These are phyloP conservation scores for Epinotia nisella DNA, from an alignment of 2,888 invertebrate species.

Conservation along the genomic window DNA sequence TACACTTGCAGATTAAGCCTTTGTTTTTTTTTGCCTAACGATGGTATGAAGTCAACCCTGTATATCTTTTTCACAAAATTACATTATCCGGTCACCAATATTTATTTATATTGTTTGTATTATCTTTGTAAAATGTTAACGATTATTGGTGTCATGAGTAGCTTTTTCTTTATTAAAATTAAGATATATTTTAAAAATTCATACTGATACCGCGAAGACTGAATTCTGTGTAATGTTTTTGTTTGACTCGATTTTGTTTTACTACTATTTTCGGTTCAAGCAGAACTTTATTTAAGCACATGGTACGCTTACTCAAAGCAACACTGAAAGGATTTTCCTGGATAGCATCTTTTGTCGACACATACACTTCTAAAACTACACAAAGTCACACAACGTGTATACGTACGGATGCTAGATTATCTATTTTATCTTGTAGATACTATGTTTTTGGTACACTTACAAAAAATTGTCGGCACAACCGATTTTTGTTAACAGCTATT, in stretches of 20 bases:
- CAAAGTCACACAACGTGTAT: slow-evolving; percentile 67
- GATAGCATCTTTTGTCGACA: slow-evolving; percentile 43
- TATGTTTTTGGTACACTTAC: slow-evolving; percentile 48
- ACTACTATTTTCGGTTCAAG: not conserved
- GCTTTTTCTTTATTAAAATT: no score
- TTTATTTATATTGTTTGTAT: no score
- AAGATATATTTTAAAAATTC: no score
- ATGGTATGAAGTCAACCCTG: no score
- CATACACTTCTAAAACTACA: slow-evolving; percentile 59
- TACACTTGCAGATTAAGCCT: no score
- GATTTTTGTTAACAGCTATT: slow-evolving; percentile 55
- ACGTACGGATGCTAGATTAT: slow-evolving; percentile 56
- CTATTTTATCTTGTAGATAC: slow-evolving; percentile 36
- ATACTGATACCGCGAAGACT: no score
- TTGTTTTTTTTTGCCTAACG: no score
- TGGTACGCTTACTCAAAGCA: not conserved
- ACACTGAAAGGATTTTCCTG: slow-evolving; percentile 15
- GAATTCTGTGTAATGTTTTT: no score
- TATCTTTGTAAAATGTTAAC: no score
- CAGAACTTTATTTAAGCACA: not conserved
- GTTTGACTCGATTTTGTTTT: not conserved
- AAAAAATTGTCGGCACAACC: slow-evolving; percentile 67
- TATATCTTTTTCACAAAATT: no score
- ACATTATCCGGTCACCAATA: no score
- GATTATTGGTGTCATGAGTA: no score